phyloP scores from a whole-genome alignment of 2,888 invertebrate species.

The Protodeltote pygarga region DNA sequence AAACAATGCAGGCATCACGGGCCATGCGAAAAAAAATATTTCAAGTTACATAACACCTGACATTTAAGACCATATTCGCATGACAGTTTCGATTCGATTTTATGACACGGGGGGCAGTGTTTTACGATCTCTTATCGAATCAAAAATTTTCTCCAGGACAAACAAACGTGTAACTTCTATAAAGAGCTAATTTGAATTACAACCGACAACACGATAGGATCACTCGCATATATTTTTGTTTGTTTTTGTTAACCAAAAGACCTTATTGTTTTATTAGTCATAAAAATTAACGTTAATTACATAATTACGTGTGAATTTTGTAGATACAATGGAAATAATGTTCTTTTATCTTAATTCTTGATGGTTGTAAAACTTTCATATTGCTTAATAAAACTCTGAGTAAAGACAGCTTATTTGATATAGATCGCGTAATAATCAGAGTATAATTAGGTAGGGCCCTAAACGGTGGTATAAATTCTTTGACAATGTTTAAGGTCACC shows the following conservation, averaged over 20 bases:
- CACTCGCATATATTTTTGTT: slow-evolving; percentile 47
- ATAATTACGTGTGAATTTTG: slow-evolving; percentile 51
- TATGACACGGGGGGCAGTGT: slow-evolving; percentile 79
- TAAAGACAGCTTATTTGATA: slow-evolving; percentile 2
- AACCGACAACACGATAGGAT: slow-evolving; percentile 58
- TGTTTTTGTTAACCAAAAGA: slow-evolving; percentile 40
- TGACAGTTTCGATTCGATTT: slow-evolving; percentile 69
- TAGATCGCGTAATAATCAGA: no score
- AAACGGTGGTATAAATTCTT: background rate
- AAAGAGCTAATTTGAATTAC: slow-evolving; percentile 70
- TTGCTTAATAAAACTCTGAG: slow-evolving; percentile 14
- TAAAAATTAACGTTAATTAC: slow-evolving; percentile 46
- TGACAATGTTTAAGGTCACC: background rate
- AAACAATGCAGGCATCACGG: slow-evolving; percentile 75
- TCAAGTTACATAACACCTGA: slow-evolving; percentile 65
- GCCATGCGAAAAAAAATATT: slow-evolving; percentile 71
- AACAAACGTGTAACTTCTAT: slow-evolving; percentile 70
- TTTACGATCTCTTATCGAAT: slow-evolving; percentile 83
- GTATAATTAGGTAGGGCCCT: slow-evolving; percentile 11
- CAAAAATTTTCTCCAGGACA: slow-evolving; percentile 73
- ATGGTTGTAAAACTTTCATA: slow-evolving; percentile 45
- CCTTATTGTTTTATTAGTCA: slow-evolving; percentile 44
- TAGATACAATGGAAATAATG: slow-evolving; percentile 47
- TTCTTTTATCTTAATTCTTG: slow-evolving; percentile 47
- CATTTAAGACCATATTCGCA: slow-evolving; percentile 68